phyloP scores from a whole-genome alignment of 2,888 invertebrate genomes.

The Apamea epomidion region DNA sequence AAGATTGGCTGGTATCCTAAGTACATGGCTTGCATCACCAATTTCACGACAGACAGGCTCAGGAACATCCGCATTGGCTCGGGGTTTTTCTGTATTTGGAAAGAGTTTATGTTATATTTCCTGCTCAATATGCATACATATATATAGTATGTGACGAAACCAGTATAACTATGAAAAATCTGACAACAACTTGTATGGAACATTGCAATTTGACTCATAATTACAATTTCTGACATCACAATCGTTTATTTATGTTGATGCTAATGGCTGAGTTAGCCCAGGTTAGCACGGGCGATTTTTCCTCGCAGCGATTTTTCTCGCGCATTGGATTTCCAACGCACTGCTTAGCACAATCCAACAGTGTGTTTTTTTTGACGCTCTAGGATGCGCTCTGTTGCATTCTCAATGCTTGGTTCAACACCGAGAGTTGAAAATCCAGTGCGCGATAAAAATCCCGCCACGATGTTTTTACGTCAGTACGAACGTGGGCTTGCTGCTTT shows the following conservation, averaged over 20 bases:
- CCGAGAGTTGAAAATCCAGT: background rate
- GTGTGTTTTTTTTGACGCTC: too few relatives aligned
- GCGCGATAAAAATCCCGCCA: background rate
- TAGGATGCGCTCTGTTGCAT: too few relatives aligned
- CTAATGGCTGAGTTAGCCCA: background rate
- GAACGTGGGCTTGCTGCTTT: background rate
- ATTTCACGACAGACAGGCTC: slow-evolving; percentile 77
- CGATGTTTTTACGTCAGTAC: background rate
- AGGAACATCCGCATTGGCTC: slow-evolving; percentile 81
- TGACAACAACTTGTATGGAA: background rate
- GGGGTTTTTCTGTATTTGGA: slow-evolving; percentile 74
- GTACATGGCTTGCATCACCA: slow-evolving; percentile 78
- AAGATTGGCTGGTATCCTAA: slow-evolving; percentile 76
- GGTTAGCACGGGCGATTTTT: too few relatives aligned
- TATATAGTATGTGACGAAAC: background rate
- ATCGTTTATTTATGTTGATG: background rate
- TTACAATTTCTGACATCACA: background rate
- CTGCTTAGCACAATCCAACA: background rate
- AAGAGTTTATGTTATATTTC: background rate
- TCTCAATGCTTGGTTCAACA: too few relatives aligned
- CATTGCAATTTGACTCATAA: background rate
- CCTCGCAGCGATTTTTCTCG: background rate
- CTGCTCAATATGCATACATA: background rate
- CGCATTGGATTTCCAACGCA: background rate
- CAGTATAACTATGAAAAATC: background rate